Evolutionary conservation across 92 coral and sea anemone genomes (phyloP).

Genomic region (Epizoanthus scotinus): DNA sequence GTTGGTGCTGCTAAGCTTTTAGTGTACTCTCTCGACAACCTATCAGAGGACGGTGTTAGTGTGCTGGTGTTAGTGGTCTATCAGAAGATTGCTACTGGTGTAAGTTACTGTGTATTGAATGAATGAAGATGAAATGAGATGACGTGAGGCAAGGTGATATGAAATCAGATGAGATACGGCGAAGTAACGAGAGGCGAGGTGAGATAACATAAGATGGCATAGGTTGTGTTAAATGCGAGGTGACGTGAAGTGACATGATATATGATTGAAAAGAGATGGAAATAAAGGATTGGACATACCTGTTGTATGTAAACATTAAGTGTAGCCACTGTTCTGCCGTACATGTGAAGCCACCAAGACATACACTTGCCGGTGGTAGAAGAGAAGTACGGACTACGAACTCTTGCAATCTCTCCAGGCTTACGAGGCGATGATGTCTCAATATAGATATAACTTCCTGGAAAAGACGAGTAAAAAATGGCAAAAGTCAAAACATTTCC

Average conservation of each 20-base stretch:
- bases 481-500: background rate
- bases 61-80: too few relatives aligned
- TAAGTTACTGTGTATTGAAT: too few relatives aligned
- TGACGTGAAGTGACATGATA: too few relatives aligned
- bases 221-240: too few relatives aligned
- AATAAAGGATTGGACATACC: slow-evolving; percentile 7
- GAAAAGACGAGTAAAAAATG: background rate
- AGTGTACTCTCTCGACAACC: too few relatives aligned
- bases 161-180: too few relatives aligned
- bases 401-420: slow-evolving; percentile 80
- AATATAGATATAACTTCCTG: slow-evolving; percentile 86
- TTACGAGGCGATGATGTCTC: slow-evolving; percentile 91
- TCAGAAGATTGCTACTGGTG: too few relatives aligned
- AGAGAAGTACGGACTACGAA: slow-evolving; percentile 78
- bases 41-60: too few relatives aligned
- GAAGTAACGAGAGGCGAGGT: too few relatives aligned
- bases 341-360: slow-evolving; percentile 99
- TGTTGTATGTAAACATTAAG: slow-evolving; percentile 77
- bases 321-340: slow-evolving; percentile 78
- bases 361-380: slow-evolving; percentile 87
- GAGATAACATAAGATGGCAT: too few relatives aligned
- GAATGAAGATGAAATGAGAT: background rate
- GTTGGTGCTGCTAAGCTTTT: too few relatives aligned
- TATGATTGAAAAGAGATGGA: too few relatives aligned
- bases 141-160: background rate